These are phyloP conservation scores for Odocoileus virginianus DNA, from an alignment of 2,113 vertebrate genomes.

Conservation along the genomic window DNA sequence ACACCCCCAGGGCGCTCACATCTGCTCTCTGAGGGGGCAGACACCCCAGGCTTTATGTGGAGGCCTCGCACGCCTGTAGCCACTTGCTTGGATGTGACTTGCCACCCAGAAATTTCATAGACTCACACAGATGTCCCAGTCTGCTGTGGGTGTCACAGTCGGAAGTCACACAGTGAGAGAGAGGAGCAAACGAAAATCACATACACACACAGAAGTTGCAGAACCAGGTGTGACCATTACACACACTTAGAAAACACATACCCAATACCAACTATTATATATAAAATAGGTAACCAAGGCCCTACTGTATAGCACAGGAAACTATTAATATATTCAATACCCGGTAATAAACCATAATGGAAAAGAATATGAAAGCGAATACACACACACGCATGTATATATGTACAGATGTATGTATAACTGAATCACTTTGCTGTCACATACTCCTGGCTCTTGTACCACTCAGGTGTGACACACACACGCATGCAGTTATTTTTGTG, in stretches of 20 bases:
- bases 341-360: not conserved
- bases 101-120: not conserved
- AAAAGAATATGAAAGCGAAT: not conserved
- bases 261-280: not conserved
- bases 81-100: not conserved
- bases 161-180: not conserved
- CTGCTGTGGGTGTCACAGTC: not conserved
- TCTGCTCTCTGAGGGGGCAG: not conserved
- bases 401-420: not conserved
- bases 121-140: not conserved
- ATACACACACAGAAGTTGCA: not conserved
- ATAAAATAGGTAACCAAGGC: not conserved
- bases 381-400: no score
- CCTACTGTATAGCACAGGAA: not conserved
- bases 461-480: not conserved
- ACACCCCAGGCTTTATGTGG: not conserved
- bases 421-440: not conserved
- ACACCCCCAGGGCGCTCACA: not conserved
- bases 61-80: not conserved
- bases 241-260: not conserved
- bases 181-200: not conserved
- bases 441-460: not conserved
- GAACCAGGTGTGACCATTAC: not conserved
- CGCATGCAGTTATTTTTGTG: not conserved
- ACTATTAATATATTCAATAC: not conserved